Base-by-base conservation (phyloP, 2,797 vertebrate genomes). In the Gymnothorax reevesii region DNA sequence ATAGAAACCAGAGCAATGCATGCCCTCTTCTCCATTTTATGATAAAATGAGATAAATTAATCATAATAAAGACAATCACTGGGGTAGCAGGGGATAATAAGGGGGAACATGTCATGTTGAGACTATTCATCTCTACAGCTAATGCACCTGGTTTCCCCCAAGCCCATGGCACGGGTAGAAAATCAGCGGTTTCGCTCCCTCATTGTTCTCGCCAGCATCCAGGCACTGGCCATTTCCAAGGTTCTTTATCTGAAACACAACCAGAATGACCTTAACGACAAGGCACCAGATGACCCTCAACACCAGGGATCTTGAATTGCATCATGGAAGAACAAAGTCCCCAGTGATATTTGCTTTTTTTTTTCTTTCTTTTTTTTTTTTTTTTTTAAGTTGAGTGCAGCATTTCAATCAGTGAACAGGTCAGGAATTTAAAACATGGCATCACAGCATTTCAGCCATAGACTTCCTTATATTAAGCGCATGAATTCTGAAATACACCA, bases 91-190 rank as follows among this genome's bases (percentile, higher is more conserved):
- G 27, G n/a, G 20, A 33, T 49, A 33, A 55, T 8, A 20, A 9
- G n/a, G 12, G 52, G 6, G 9, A 49, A 17, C 3, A 7, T 66
- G 20, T 80, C 33, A 17, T 57, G 57, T 15, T 54, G 22, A 77
- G 82, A 69, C 4, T 4, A n/a, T 25, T 83, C 3, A 1, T 15
- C 57, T 60, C 20, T 12, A 62, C 75, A 33, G 57, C 2, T 84
- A 87, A n/a, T 25, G 57, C 71, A 99, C 98, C 98, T 99, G 99
- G 92, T 99, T 99, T 94, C 98, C 98, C 93, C 98, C 99, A 25
- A 98, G 96, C 84, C 97, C 97, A 71, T 99, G 99, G 92, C 99
- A 99, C 1, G 95, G 95, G 91, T 99, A 99, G 95, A 99, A 94
- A 93, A 99, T 99, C 89, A 98, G 87, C 0, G 95, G 94, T 89